phyloP scores from a whole-genome alignment of 2,797 vertebrate species.

The Sciurus vulgaris region DNA sequence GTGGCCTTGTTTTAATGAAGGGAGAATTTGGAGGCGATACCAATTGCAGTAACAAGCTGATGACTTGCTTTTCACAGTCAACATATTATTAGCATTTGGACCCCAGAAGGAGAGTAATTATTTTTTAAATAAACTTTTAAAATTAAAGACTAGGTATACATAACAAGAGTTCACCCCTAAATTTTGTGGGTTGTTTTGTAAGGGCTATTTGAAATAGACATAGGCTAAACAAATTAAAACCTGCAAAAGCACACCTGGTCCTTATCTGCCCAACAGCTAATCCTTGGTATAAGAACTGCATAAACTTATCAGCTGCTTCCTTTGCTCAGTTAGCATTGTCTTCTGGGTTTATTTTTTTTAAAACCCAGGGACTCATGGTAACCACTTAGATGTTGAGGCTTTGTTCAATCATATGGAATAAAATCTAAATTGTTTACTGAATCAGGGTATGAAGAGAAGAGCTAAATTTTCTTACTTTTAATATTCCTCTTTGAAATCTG shows the following conservation, averaged over 20 bases:
- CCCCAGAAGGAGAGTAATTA: conserved; percentile 53
- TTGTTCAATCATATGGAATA: conserved; percentile 89
- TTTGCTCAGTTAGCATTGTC: conserved; percentile 84
- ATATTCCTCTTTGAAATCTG: conserved; percentile 91
- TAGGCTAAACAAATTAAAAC: conserved; percentile 95
- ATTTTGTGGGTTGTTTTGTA: conserved; percentile 60
- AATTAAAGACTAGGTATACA: conserved; percentile 52
- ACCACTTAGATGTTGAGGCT: conserved; percentile 84
- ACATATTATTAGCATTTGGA: conserved; percentile 55
- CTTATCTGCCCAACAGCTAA: conserved; percentile 92
- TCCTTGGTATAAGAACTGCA: conserved; percentile 86
- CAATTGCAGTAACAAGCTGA: conserved; percentile 53
- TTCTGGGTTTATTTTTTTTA: conserved; percentile 89
- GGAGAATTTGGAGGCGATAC: conserved; percentile 68
- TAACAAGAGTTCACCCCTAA: conserved; percentile 21
- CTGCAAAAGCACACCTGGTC: conserved; percentile 93
- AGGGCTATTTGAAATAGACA: conserved; percentile 85
- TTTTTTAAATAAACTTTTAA: conserved; percentile 69
- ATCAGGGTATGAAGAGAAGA: conserved; percentile 81
- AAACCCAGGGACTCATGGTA: conserved; percentile 83
- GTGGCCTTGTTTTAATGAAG: conserved; percentile 75
- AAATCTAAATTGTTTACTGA: conserved; percentile 92
- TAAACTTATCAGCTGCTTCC: conserved; percentile 87
- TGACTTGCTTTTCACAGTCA: conserved; percentile 70
- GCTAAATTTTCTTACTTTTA: conserved; percentile 87